These are phyloP conservation scores for Amiota communis DNA, from an alignment of 2,888 invertebrate genomes.

Conservation along the genomic window DNA sequence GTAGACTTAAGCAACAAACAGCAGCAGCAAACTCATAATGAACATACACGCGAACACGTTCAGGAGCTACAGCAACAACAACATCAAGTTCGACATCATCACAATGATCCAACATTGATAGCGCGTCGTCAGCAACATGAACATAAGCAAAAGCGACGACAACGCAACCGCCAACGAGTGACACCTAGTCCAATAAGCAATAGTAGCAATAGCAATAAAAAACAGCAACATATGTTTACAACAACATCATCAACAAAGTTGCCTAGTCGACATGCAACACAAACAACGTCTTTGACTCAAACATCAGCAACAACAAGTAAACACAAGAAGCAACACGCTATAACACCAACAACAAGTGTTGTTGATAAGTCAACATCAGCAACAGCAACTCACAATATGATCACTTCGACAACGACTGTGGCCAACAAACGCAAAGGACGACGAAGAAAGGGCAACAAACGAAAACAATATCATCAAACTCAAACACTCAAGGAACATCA, in stretches of 20 bases:
- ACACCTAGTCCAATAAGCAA: constrained; percentile 45
- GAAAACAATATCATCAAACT: constrained; percentile 34
- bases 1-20: constrained; percentile 47
- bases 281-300: constrained; percentile 48
- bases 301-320: constrained; percentile 45
- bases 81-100: constrained; percentile 71
- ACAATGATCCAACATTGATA: constrained; percentile 68
- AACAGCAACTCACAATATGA: constrained; percentile 48
- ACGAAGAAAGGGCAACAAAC: constrained; percentile 61
- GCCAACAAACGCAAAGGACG: constrained; percentile 65
- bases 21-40: constrained; percentile 44
- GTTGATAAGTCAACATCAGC: constrained; percentile 26
- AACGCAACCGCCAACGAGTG: constrained; percentile 55
- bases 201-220: constrained; percentile 41
- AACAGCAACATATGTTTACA: constrained; percentile 33
- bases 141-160: constrained; percentile 63
- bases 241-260: constrained; percentile 14
- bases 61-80: constrained; percentile 49
- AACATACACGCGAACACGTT: constrained; percentile 33
- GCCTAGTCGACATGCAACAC: background rate
- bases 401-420: constrained; percentile 52
- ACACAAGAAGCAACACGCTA: constrained; percentile 16
- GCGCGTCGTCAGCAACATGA: constrained; percentile 67
- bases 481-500: constrained; percentile 46
- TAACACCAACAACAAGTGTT: constrained; percentile 41